Base-by-base conservation (phyloP, 2,888 invertebrate species). In the Ceratothoa steindachneri region DNA sequence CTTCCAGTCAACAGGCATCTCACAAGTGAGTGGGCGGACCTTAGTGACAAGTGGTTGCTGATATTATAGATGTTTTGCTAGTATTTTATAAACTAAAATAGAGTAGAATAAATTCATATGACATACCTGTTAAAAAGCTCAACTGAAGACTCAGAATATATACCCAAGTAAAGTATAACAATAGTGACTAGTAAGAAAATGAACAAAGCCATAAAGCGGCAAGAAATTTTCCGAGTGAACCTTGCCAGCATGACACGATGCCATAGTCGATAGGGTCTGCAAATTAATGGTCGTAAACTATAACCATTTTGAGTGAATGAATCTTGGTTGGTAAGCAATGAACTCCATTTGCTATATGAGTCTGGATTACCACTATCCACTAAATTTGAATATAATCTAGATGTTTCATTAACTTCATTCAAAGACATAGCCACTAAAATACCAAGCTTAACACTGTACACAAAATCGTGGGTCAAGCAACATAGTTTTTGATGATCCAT, bases 151-250 rank as follows among this genome's bases (percentile, higher is more conserved):
- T 24, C 27, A 22, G 60, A 60, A 9, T 22, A 60, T 24, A 60
- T 12, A 24, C 22, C 27, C 24, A 60, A 22, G 60, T 60, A 60
- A 12, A 60, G 22, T 15, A 24, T 60, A 24, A 60, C 12, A 60
- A 60, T 12, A 60, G 22, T 60, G 60, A 60, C 60, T 60, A 60
- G 60, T 22, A 60, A 24, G 60, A n/a, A 60, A n/a, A 60, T 12
- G 12, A 60, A 24, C 24, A 60, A 24, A 24, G 22, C 19, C 60
- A 60, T 24, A 24, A 22, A 60, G 24, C 60, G 60, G 22, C 60
- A 60, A 24, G 60, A 60, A 24, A 60, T 60, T 60, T 60, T 60
- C n/a, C 60, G 60, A 60, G 60, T 24, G 27, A 24, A 24, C 24
- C 60, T 60, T 22, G 22, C n/a, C 9, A 60, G 24, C 60, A 24